phyloP scores from a whole-genome alignment of 2,888 invertebrate genomes.

The Eupithecia insigniata region DNA sequence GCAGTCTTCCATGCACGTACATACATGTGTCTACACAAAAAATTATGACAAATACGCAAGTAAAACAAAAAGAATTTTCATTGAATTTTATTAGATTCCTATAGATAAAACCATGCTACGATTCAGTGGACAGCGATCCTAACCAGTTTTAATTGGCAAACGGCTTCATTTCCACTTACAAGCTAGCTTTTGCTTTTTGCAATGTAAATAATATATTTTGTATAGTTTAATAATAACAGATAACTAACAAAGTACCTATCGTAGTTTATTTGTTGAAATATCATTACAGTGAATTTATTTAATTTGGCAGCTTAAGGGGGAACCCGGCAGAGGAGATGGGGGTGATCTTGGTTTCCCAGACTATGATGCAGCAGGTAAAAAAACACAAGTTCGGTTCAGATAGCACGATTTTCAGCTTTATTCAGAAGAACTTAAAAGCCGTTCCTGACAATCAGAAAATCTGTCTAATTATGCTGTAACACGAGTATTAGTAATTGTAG shows the following conservation, averaged over 20 bases:
- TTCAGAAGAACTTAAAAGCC: not conserved
- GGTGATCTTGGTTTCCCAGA: not conserved
- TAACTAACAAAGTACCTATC: not conserved
- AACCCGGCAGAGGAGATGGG: slow-evolving; percentile 18
- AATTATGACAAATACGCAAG: no score
- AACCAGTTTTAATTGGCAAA: slow-evolving; percentile 39
- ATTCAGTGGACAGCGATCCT: slow-evolving; percentile 19
- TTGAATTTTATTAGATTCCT: no score
- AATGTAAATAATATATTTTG: slow-evolving; percentile 35
- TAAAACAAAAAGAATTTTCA: no score
- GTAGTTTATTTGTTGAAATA: not conserved
- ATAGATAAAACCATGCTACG: not conserved
- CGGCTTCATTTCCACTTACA: slow-evolving; percentile 34
- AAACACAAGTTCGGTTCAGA: not conserved
- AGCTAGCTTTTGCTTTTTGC: slow-evolving; percentile 48
- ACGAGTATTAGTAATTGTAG: no score
- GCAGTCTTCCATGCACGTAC: no score
- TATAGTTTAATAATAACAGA: slow-evolving; percentile 10
- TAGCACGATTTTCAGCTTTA: not conserved
- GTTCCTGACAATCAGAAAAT: not conserved
- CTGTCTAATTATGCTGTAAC: not conserved
- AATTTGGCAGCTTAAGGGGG: slow-evolving; percentile 15
- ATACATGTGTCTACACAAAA: no score
- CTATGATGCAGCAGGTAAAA: not conserved
- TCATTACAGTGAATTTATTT: not conserved